Conservation (phyloP, 2,797 vertebrate genomes). For the Microhierax caerulescens region DNA sequence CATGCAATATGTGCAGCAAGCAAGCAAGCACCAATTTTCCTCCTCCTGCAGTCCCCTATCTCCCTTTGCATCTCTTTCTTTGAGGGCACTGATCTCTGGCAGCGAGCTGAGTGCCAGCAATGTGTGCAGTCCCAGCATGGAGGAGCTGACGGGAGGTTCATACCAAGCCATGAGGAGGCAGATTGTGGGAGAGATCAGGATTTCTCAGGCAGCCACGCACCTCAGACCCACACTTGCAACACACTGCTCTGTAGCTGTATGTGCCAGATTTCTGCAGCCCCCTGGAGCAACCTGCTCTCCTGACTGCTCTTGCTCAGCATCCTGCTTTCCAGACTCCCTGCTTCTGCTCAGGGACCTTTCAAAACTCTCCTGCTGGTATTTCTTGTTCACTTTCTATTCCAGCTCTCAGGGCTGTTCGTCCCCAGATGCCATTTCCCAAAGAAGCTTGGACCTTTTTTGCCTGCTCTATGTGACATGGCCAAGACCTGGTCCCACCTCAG, state of each 20-base stretch:
- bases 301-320: background rate
- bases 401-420: background rate
- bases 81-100: background rate
- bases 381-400: background rate
- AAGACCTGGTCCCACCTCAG: background rate
- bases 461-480: background rate
- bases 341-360: background rate
- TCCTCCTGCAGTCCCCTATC: background rate
- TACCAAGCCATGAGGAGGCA: background rate
- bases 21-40: background rate
- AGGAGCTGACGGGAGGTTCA: background rate
- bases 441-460: background rate
- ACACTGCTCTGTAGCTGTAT: background rate
- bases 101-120: background rate
- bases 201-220: background rate
- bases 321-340: background rate
- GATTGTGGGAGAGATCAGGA: background rate
- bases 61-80: background rate
- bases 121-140: background rate
- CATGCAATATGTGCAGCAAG: background rate
- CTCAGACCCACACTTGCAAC: background rate
- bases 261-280: background rate
- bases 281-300: background rate
- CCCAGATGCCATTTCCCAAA: background rate
- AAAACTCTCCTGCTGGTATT: background rate